Conservation (phyloP, 2,797 vertebrate genomes). For the Silurus lanzhouensis region DNA sequence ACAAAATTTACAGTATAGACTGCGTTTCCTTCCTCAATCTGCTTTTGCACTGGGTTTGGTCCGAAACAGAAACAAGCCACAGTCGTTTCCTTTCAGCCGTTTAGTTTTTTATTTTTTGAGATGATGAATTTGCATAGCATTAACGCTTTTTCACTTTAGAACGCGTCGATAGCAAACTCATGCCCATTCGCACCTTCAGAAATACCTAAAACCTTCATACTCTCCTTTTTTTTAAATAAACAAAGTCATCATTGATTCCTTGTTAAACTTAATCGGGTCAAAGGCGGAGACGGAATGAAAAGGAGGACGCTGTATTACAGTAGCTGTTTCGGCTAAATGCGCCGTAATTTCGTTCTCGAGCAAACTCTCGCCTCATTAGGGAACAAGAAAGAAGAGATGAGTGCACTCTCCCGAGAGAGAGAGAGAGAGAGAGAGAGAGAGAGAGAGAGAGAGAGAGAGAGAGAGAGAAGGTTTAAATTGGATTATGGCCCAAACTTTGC, state of each 20-base stretch:
- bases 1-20: neutral
- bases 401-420: neutral
- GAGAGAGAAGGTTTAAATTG: neutral
- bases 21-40: neutral
- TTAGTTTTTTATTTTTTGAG: neutral
- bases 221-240: neutral
- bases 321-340: constrained; percentile 25
- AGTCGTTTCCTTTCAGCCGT: neutral
- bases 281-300: neutral
- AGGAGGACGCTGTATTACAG: constrained; percentile 35
- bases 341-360: constrained; percentile 25
- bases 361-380: constrained; percentile 22
- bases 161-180: too few relatives aligned
- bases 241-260: neutral
- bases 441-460: neutral
- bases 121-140: neutral
- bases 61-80: neutral
- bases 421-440: neutral
- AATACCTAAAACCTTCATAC: neutral
- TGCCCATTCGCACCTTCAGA: too few relatives aligned
- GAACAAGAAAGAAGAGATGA: constrained; percentile 8
- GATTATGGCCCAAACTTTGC: neutral
- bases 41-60: neutral
- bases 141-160: neutral
- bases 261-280: constrained; percentile 14